Conservation (phyloP, 2,797 vertebrate genomes). For the Microchirus variegatus region DNA sequence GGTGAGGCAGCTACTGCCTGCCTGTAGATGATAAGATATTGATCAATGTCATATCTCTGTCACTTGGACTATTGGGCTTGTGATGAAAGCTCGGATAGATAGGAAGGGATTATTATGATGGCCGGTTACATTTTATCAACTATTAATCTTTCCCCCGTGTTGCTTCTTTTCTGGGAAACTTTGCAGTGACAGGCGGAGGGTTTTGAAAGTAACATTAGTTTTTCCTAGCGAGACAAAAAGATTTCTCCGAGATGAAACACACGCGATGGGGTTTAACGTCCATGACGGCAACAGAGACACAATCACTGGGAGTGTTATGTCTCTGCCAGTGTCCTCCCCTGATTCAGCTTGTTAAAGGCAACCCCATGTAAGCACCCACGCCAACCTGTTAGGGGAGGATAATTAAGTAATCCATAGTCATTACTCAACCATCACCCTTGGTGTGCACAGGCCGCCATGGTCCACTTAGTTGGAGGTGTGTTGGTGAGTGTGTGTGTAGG, state of each 20-base stretch:
- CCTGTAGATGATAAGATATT: conserved; percentile 67
- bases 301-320: conserved; percentile 38
- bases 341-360: conserved; percentile 66
- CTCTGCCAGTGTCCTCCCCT: conserved; percentile 43
- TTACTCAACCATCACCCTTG: conserved; percentile 78
- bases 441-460: conserved; percentile 60
- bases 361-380: conserved; percentile 63
- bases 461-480: conserved; percentile 69
- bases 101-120: conserved; percentile 65
- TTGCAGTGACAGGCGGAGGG: conserved; percentile 18
- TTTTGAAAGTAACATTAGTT: not conserved
- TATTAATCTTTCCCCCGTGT: conserved; percentile 47
- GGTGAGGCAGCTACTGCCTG: conserved; percentile 50
- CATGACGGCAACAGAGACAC: conserved; percentile 36
- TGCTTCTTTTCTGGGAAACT: conserved; percentile 49
- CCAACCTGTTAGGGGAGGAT: conserved; percentile 69
- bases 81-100: conserved; percentile 62
- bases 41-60: conserved; percentile 64
- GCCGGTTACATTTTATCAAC: conserved; percentile 58
- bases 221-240: conserved; percentile 4
- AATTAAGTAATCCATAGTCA: conserved; percentile 81
- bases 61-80: conserved; percentile 52
- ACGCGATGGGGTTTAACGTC: conserved; percentile 33
- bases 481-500: conserved; percentile 36
- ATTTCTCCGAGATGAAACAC: conserved; percentile 19